Evolutionary conservation across 2,888 invertebrate species (phyloP).

Genomic region (Cryptocephalus moraei): DNA sequence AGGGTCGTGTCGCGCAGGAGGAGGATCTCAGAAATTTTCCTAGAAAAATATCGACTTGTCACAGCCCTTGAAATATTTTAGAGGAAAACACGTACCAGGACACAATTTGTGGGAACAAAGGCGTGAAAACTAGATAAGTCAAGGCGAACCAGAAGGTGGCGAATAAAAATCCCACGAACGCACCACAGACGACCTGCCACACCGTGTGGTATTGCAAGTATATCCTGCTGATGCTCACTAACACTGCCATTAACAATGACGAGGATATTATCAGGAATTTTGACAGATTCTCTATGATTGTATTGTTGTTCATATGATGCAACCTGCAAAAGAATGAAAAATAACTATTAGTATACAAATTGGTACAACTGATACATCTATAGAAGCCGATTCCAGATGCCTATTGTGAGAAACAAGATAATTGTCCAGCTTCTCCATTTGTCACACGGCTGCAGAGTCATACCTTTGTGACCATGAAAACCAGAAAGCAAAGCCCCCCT

Average conservation of each 20-base stretch:
- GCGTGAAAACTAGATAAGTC: conserved; percentile 71
- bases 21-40: conserved; percentile 76
- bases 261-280: conserved; percentile 54
- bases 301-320: conserved; percentile 73
- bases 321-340: conserved; percentile 46
- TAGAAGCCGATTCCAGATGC: too few species aligned
- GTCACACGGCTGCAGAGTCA: too few species aligned
- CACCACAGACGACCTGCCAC: conserved; percentile 72
- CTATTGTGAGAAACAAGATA: too few species aligned
- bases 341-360: conserved; percentile 1
- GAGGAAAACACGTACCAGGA: conserved; percentile 57
- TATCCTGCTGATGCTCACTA: conserved; percentile 62
- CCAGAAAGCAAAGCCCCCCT: too few species aligned
- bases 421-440: too few species aligned
- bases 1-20: conserved; percentile 80
- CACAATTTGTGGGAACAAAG: conserved; percentile 74
- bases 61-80: too few species aligned
- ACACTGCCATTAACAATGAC: conserved; percentile 47
- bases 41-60: conserved; percentile 35
- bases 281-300: conserved; percentile 66
- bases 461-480: too few species aligned
- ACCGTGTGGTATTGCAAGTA: conserved; percentile 81
- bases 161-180: conserved; percentile 59
- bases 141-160: conserved; percentile 74
- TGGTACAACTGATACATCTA: too few species aligned